Evolutionary conservation across 2,888 invertebrate species (phyloP).

Genomic region (Stictocephala bisonia): DNA sequence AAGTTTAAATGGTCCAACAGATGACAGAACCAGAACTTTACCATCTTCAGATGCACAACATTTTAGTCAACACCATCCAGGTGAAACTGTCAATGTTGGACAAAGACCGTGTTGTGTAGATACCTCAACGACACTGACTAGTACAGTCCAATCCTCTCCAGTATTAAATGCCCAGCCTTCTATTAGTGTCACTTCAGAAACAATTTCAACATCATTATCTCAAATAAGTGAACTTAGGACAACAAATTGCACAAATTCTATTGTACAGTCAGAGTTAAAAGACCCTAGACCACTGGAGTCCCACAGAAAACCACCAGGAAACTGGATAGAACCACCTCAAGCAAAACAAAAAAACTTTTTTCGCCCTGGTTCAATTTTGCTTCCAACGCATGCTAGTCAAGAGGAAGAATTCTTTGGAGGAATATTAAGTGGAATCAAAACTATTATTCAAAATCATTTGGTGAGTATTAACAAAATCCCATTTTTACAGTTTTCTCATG

Average conservation of each 20-base stretch:
- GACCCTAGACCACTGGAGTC: background rate
- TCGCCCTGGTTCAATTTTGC: slow-evolving; percentile 52
- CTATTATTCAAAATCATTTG: slow-evolving; percentile 76
- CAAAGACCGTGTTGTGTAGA: no score
- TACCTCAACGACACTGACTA: background rate
- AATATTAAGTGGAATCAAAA: slow-evolving; percentile 81
- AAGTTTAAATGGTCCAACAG: background rate
- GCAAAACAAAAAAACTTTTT: slow-evolving; percentile 56
- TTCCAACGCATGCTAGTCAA: slow-evolving; percentile 55
- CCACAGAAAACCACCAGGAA: background rate
- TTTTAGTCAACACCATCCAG: background rate
- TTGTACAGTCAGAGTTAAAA: background rate
- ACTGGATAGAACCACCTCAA: slow-evolving; percentile 43
- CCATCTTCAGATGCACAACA: background rate
- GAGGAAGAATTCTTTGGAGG: slow-evolving; percentile 87
- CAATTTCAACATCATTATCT: slow-evolving; percentile 10
- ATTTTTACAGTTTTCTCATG: background rate
- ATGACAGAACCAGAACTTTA: slow-evolving; percentile 7
- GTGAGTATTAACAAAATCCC: slow-evolving; percentile 61
- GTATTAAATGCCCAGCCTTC: background rate
- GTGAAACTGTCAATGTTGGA: background rate
- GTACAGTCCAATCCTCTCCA: background rate
- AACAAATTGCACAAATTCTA: background rate
- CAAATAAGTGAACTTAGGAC: slow-evolving; percentile 15
- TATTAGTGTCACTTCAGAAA: background rate